These are phyloP conservation scores for Fregetta grallaria DNA, from an alignment of 2,113 vertebrate species.

Conservation along the genomic window DNA sequence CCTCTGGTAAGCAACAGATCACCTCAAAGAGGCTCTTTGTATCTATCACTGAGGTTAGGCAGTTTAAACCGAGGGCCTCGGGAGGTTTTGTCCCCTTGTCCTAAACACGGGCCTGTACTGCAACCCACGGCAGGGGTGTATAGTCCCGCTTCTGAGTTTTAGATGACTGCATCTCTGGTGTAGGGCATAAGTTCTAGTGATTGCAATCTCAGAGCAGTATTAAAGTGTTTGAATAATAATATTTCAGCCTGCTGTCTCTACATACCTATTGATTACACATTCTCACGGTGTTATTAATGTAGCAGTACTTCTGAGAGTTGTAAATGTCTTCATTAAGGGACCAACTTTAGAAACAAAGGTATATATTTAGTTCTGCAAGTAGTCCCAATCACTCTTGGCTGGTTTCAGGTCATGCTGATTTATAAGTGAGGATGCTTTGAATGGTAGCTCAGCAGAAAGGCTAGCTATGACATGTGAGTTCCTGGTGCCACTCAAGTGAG, in stretches of 20 bases:
- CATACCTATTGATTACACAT: background rate
- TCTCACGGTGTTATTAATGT: background rate
- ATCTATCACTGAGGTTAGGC: background rate
- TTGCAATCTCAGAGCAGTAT: background rate
- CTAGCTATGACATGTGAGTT: background rate
- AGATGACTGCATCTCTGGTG: background rate
- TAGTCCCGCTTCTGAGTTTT: background rate
- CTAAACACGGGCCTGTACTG: background rate
- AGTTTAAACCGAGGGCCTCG: rapidly evolving
- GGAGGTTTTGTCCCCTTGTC: background rate
- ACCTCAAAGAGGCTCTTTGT: background rate
- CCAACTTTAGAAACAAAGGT: background rate
- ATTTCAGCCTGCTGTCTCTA: background rate
- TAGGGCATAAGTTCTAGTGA: background rate
- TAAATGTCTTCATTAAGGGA: constrained; percentile 11
- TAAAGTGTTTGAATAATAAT: background rate
- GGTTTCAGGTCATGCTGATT: background rate
- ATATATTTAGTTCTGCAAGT: background rate
- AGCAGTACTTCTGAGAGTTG: background rate
- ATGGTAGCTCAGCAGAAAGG: background rate
- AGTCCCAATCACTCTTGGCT: background rate
- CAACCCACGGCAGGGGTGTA: rapidly evolving
- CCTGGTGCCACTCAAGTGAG: background rate
- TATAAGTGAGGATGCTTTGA: background rate
- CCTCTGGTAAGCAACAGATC: background rate